These are phyloP conservation scores for Illadopsis cleaveri DNA, from an alignment of 2,113 vertebrate species.

Conservation along the genomic window DNA sequence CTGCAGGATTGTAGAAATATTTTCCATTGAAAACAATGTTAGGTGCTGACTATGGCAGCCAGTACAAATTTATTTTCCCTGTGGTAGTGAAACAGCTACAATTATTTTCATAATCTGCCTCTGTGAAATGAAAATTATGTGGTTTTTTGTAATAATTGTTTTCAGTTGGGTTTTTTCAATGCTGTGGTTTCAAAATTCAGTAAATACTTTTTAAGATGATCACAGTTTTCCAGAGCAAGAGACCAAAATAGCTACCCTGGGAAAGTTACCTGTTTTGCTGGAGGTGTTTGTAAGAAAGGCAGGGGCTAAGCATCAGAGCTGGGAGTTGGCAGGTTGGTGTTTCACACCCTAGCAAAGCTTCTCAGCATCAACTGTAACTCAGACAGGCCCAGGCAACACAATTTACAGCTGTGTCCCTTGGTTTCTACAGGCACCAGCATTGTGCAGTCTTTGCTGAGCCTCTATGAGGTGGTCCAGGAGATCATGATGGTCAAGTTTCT, in stretches of 20 bases:
- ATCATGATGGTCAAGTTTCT: not conserved
- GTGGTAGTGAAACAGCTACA: not conserved
- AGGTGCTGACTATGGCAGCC: not conserved
- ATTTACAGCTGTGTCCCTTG: not conserved
- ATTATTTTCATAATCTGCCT: not conserved
- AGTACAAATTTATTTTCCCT: not conserved
- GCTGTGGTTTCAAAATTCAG: not conserved
- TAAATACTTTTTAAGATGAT: not conserved
- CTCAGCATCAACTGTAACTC: rapidly evolving
- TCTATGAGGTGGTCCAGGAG: not conserved
- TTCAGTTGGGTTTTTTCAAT: not conserved
- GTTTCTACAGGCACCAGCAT: not conserved
- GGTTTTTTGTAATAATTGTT: not conserved
- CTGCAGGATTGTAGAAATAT: not conserved
- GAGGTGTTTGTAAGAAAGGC: not conserved
- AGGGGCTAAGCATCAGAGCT: not conserved
- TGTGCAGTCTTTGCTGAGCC: not conserved
- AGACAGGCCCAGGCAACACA: rapidly evolving
- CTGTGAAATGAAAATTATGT: not conserved
- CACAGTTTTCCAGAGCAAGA: not conserved
- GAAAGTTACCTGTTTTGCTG: not conserved
- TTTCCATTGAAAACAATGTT: not conserved
- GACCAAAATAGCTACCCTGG: rapidly evolving
- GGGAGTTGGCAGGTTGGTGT: not conserved
- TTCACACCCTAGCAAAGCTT: not conserved